These are phyloP conservation scores for Hirtodrosophila trivittata DNA, from an alignment of 2,888 invertebrate genomes.

Conservation along the genomic window DNA sequence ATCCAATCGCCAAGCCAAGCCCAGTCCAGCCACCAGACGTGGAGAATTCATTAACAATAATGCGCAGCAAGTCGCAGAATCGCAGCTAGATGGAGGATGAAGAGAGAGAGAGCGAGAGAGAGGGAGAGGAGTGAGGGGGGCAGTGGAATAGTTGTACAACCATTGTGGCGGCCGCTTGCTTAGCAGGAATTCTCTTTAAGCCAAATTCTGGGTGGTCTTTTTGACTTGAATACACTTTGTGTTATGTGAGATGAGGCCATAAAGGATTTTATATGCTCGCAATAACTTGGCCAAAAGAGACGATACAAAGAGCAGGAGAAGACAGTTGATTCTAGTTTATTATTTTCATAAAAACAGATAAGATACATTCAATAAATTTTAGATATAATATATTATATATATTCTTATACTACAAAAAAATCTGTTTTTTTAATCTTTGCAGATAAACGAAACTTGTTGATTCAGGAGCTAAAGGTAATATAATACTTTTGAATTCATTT, in stretches of 20 bases:
- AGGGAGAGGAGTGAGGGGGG: slow-evolving; percentile 1
- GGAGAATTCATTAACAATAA: slow-evolving; percentile 78
- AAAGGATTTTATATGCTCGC: slow-evolving; percentile 27
- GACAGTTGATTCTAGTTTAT: too few species aligned
- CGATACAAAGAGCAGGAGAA: too few species aligned
- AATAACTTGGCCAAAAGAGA: slow-evolving; percentile 15
- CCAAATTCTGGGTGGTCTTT: slow-evolving; percentile 71
- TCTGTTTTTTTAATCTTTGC: neutral
- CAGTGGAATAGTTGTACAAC: neutral
- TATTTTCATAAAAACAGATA: too few species aligned
- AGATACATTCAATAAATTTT: too few species aligned
- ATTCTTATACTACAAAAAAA: neutral
- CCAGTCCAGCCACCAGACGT: slow-evolving; percentile 38
- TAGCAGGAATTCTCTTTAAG: slow-evolving; percentile 66
- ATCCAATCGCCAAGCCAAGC: slow-evolving; percentile 34
- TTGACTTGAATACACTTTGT: slow-evolving; percentile 36
- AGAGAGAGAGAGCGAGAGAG: slow-evolving; percentile 13
- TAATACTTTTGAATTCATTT: too few species aligned
- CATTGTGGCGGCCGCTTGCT: slow-evolving; percentile 48
- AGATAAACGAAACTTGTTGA: slow-evolving; percentile 1
- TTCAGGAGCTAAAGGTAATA: slow-evolving; percentile 14
- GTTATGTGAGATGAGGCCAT: slow-evolving; percentile 27
- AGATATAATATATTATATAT: neutral
- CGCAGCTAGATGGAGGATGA: slow-evolving; percentile 10
- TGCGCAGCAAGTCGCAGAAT: slow-evolving; percentile 40